phyloP scores from a whole-genome alignment of 1,140 invertebrate species.

The Sycophila sp. region DNA sequence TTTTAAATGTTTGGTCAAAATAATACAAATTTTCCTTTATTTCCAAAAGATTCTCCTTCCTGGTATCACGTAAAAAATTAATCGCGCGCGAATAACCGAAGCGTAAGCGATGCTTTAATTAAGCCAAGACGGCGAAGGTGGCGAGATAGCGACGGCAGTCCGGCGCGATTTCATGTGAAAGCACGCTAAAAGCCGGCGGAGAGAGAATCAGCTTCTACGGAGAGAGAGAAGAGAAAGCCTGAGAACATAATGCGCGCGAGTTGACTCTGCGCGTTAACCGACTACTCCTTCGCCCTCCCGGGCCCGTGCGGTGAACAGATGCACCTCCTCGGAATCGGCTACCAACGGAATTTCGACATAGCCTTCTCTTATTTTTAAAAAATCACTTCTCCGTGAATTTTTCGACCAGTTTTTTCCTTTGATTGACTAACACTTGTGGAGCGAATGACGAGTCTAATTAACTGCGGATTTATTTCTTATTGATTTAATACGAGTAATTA shows the following conservation, averaged over 20 bases:
- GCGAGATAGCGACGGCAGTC: conserved; percentile 17
- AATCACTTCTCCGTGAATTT: too few species aligned
- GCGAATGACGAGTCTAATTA: too few species aligned
- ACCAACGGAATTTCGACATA: conserved; percentile 22
- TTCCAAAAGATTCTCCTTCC: too few species aligned
- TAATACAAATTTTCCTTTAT: too few species aligned
- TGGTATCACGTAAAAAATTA: too few species aligned
- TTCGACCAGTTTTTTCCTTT: background rate
- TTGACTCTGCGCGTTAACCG: conserved; percentile 27
- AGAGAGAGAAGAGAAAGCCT: conserved; percentile 64
- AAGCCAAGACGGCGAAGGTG: background rate
- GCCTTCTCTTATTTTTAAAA: background rate
- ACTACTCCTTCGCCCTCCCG: conserved; percentile 17
- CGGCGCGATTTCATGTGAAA: conserved; percentile 59
- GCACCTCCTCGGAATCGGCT: conserved; percentile 22
- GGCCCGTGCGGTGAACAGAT: conserved; percentile 9
- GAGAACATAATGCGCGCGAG: conserved; percentile 58
- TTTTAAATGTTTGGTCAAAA: too few species aligned
- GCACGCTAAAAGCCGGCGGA: conserved; percentile 50
- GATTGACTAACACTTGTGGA: too few species aligned
- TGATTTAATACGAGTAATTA: too few species aligned
- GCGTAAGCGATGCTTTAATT: conserved; percentile 8
- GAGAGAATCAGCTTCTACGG: conserved; percentile 56
- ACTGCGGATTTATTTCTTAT: too few species aligned
- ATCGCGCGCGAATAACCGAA: conserved; percentile 9